Base-by-base conservation (phyloP, 1,140 invertebrate species). In the Aplysia californica region DNA sequence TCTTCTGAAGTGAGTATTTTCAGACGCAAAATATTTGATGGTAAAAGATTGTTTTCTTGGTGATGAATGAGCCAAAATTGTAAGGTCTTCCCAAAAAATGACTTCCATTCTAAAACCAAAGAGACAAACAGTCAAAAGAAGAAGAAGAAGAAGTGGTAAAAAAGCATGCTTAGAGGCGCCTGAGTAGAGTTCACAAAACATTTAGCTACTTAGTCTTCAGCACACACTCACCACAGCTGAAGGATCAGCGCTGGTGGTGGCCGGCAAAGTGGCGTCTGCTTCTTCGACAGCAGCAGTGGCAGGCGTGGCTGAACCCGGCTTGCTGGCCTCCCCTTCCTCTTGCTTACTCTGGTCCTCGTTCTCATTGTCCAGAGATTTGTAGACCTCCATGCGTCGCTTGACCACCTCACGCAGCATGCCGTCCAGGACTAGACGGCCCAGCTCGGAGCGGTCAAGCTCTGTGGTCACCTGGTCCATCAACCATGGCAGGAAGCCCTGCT, bases 401-500 rank as follows among this genome's bases (percentile, higher is more conserved):
- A 88, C 87, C 29, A 90, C 86, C 26, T 89, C 86, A 6, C 88
- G 75, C 18, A 90, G 58, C 0, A 90, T 71, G 35, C 94, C 94
- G 87, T 93, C 93, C 29, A 97, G 91, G 38, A 96, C 91, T 84
- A 95, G 93, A 67, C 94, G 91, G 74, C 94, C 95, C 79, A 94
- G 93, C 64, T 95, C 92, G 87, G 95, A 93, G 61, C 93, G 93
- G 56, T 95, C 93, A 77, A 96, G 92, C 89, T 96, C 94, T 71
- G 92, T 90, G 44, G 93, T 93, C 21, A 97, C 95, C 87, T 95
- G 94, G 21, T 93, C 92, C 88, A 95, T 93, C 76, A 97, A 89
- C 95, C 95, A 97, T n/a, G 95, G 95, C 91, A 96, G 93, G 87
- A 96, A 94, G 59, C 93, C 93, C 82, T 95, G 94, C 84, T 96